Percentiles rank a stretch among this genome's conserved stretches.
phyloP scores from a whole-genome alignment of 2,797 vertebrate species.

The Odontamblyopus lacepedii region DNA sequence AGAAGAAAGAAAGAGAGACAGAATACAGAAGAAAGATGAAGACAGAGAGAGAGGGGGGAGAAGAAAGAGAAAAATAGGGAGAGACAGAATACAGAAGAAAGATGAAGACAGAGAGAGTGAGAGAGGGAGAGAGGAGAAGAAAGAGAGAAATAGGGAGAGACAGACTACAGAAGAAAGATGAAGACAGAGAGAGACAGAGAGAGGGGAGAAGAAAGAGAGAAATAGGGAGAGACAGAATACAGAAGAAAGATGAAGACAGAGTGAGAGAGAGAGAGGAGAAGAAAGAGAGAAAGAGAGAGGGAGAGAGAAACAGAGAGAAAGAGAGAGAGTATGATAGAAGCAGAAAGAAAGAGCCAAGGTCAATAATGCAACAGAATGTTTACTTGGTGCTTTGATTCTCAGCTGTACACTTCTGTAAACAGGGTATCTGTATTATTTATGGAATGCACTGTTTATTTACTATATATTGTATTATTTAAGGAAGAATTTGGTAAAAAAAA shows the following conservation, averaged over 20 bases:
- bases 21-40: too few relatives aligned
- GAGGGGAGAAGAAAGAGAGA: background rate
- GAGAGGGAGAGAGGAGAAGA: too few relatives aligned
- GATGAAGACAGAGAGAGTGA: background rate
- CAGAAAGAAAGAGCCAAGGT: background rate
- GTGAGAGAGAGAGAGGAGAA: background rate
- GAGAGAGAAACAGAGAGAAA: background rate
- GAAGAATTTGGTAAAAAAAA: background rate
- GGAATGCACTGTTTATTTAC: background rate
- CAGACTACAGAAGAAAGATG: background rate
- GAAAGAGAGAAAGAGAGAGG: background rate
- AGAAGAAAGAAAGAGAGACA: too few relatives aligned
- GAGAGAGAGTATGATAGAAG: background rate
- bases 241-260: background rate
- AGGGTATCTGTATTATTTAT: constrained; percentile 2
- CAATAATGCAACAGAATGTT: constrained; percentile 2
- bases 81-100: background rate
- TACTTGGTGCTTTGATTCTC: background rate
- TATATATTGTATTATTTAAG: constrained; percentile 12
- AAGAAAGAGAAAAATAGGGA: too few relatives aligned
- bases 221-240: background rate
- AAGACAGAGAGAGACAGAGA: background rate
- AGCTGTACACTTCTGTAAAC: background rate
- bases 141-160: background rate
- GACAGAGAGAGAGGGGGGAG: too few relatives aligned